Base-by-base conservation (phyloP, 2,888 invertebrate species). In the Esperia sulphurella region DNA sequence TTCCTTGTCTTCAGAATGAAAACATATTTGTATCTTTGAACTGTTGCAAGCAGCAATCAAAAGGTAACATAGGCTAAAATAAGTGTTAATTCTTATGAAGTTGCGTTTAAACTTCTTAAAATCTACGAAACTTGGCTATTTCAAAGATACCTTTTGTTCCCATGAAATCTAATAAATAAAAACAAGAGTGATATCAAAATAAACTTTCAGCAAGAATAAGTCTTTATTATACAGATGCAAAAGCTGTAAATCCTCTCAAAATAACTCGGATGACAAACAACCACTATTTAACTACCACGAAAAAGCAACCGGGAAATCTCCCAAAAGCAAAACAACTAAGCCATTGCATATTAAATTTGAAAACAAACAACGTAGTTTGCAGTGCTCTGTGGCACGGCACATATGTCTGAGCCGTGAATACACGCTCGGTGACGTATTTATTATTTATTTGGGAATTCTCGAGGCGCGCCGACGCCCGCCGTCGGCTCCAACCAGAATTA, bases 361-460 rank as follows among this genome's bases (percentile, higher is more conserved):
- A 72, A 70, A 73, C 68, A 73, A 75, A 76, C 56, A 57, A 46
- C 59, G 50, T 57, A 53, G 59, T 68, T 67, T 63, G 53, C 65
- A 61, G 61, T 64, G 59, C 66, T 71, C 66, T 65, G 59, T 63
- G 59, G 52, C 57, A 53, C 45, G 53, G 21, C 21, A 21, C 21
- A 21, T 5, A 21, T 61, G 45, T 39, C 39, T 45, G 14, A 35
- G 35, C 35, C 35, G n/a, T 21, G 43, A 35, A 21, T 13, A 39
- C 28, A 7, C 21, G 8, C 21, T 14, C 9, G 43, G 68, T 79
- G 85, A 82, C 75, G 75, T 83, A 88, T 88, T 87, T 88, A 88
- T 88, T 88, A 88, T 87, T 86, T 88, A 86, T 88, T 87, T 84
- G 87, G 83, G 84, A 86, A 84, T 86, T 78, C 81, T 66, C 70